A percentile compares a stretch with the other conserved stretches of the same genome.
These are phyloP conservation scores for Trichechus manatus DNA, from an alignment of 2,113 vertebrate species.

Conservation along the genomic window DNA sequence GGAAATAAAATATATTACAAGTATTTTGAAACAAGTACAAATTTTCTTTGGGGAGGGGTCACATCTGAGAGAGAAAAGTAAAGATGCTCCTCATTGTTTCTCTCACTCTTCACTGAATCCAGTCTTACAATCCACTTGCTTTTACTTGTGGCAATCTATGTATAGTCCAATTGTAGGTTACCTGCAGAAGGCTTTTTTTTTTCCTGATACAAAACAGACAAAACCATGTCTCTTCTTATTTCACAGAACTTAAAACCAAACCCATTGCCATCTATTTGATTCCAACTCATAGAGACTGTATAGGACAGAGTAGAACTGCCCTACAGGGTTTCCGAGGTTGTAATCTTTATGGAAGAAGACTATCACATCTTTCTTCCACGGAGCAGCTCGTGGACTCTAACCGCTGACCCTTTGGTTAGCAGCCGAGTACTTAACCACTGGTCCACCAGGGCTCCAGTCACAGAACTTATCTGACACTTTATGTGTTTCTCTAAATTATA, in stretches of 20 bases:
- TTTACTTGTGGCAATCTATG: neutral
- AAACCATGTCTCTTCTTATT: neutral
- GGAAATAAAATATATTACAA: conserved; percentile 35
- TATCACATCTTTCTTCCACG: neutral
- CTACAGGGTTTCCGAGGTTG: neutral
- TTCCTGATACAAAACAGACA: neutral
- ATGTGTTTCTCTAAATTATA: neutral
- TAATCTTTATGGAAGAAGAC: neutral
- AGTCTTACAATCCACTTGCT: neutral
- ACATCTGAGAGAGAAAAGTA: neutral
- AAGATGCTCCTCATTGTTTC: neutral
- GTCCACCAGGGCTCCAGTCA: neutral
- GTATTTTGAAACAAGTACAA: neutral
- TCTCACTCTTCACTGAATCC: neutral
- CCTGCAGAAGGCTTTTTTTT: neutral
- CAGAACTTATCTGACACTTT: neutral
- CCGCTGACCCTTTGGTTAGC: neutral
- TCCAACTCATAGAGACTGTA: neutral
- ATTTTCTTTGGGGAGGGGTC: neutral
- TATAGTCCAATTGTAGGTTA: neutral
- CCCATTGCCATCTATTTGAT: neutral
- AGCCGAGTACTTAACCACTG: neutral
- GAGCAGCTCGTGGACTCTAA: neutral
- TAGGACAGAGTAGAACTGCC: neutral
- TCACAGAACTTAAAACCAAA: neutral